These are phyloP conservation scores for Noctilio leporinus DNA, from an alignment of 2,113 vertebrate genomes.

Conservation along the genomic window DNA sequence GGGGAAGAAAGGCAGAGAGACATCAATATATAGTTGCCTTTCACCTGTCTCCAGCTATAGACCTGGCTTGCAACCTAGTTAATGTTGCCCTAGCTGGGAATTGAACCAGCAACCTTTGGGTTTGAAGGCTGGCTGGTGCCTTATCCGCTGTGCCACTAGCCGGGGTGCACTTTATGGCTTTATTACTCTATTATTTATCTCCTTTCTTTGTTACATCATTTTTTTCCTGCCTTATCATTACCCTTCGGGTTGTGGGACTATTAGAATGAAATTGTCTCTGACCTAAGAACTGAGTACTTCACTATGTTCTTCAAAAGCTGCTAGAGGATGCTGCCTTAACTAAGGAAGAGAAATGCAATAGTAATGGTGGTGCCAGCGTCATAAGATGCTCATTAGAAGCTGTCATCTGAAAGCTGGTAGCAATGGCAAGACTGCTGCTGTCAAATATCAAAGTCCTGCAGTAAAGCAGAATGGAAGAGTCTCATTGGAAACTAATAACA, in stretches of 20 bases:
- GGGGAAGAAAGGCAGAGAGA: too few species aligned
- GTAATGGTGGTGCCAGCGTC: background rate
- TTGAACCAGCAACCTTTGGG: too few species aligned
- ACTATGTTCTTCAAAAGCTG: background rate
- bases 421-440: background rate
- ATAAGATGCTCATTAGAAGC: background rate
- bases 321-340: background rate
- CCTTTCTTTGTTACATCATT: background rate
- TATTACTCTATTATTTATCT: background rate
- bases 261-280: background rate
- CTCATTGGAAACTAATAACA: background rate
- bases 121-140: too few species aligned
- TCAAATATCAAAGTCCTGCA: background rate
- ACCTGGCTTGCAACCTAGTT: too few species aligned
- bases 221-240: background rate
- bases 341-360: background rate
- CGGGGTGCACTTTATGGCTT: background rate
- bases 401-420: background rate
- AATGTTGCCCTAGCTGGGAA: too few species aligned
- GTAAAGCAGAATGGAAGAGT: background rate
- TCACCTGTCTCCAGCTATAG: too few species aligned
- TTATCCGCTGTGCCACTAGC: too few species aligned
- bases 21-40: too few species aligned
- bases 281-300: background rate
- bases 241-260: fast-evolving